Percentiles rank a stretch among this genome's conserved stretches.
Evolutionary conservation across 2,113 vertebrate species (phyloP).

Genomic region (Galeopterus variegatus): DNA sequence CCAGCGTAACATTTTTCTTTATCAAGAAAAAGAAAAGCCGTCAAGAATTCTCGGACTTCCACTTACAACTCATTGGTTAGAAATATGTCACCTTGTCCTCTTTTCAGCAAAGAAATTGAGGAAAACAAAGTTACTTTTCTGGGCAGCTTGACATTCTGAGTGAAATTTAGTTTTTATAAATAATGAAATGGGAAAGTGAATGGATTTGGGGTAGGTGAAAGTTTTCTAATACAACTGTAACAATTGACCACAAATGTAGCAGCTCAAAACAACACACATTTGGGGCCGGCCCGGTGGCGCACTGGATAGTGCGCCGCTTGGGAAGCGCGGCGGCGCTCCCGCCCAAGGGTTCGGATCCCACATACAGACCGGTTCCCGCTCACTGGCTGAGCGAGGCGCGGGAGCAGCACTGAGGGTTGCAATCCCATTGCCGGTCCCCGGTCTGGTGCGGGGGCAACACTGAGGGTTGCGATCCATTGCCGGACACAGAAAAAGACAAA

Average conservation of each 20-base stretch:
- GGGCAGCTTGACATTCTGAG: not conserved
- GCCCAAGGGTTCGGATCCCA: too few relatives aligned
- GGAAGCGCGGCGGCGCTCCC: too few relatives aligned
- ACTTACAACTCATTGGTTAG: not conserved
- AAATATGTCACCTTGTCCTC: not conserved
- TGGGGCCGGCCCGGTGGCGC: too few relatives aligned
- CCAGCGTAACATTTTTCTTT: not conserved
- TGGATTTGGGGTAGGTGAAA: not conserved
- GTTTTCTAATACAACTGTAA: not conserved
- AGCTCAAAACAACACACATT: not conserved
- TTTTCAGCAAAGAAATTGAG: not conserved
- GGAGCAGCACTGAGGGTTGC: too few relatives aligned
- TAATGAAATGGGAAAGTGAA: not conserved
- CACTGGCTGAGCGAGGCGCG: too few relatives aligned
- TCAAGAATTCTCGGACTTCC: not conserved
- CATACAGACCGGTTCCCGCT: too few relatives aligned
- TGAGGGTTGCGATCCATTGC: too few relatives aligned
- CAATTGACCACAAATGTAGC: not conserved
- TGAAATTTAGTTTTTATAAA: not conserved
- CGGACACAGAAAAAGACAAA: too few relatives aligned
- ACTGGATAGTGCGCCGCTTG: too few relatives aligned
- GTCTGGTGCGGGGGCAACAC: too few relatives aligned
- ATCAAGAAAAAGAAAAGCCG: not conserved
- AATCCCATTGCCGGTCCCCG: too few relatives aligned
- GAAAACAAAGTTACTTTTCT: not conserved